Conservation (phyloP, 2,113 vertebrate species). For the Siniperca knerii region DNA sequence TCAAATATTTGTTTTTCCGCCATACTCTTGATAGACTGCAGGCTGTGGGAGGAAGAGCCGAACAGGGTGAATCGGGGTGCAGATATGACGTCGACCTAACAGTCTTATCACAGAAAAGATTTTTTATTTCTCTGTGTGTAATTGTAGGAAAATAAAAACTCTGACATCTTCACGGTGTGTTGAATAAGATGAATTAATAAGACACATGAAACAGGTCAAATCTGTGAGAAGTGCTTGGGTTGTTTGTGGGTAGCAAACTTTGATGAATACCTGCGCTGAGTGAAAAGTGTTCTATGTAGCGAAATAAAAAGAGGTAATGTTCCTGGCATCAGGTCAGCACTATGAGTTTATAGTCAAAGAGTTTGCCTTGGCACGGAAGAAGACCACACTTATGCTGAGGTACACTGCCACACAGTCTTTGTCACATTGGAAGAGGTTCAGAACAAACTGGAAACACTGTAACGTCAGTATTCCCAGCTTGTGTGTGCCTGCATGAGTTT, state of each 20-base stretch:
- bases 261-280: constrained; percentile 73
- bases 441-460: constrained; percentile 84
- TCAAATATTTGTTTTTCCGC: constrained; percentile 86
- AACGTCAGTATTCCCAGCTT: constrained; percentile 78
- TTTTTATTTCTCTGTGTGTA: neutral
- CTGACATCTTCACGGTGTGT: neutral
- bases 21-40: constrained; percentile 79
- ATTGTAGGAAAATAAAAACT: constrained; percentile 12
- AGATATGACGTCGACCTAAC: constrained; percentile 60
- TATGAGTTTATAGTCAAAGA: constrained; percentile 82
- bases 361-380: constrained; percentile 80
- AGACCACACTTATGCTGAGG: constrained; percentile 84
- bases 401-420: constrained; percentile 82
- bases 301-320: constrained; percentile 83
- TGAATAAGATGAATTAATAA: constrained; percentile 51
- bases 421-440: constrained; percentile 83
- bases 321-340: constrained; percentile 79
- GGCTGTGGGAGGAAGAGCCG: constrained; percentile 69
- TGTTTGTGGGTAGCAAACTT: constrained; percentile 62
- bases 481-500: constrained; percentile 47
- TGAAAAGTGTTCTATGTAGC: constrained; percentile 70
- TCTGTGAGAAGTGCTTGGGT: constrained; percentile 27
- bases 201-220: constrained; percentile 22
- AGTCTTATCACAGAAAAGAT: constrained; percentile 26
- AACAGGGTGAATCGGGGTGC: constrained; percentile 56